These are phyloP conservation scores for Brachystomella parvula DNA, from an alignment of 1,140 invertebrate species.

Conservation along the genomic window DNA sequence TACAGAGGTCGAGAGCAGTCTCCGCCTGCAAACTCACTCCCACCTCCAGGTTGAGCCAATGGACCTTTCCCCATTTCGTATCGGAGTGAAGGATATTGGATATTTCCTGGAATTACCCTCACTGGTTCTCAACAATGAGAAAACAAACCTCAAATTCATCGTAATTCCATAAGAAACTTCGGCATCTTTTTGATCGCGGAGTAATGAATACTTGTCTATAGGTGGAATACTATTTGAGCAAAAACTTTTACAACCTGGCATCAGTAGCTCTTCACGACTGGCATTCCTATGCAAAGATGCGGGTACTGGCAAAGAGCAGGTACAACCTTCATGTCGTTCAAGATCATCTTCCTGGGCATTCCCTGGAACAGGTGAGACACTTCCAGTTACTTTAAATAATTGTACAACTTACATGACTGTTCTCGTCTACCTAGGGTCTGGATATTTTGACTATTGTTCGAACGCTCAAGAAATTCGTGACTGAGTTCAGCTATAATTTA, in stretches of 20 bases:
- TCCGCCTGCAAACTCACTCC: conserved; percentile 79
- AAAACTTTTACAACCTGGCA: conserved; percentile 94
- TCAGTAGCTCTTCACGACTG: conserved; percentile 95
- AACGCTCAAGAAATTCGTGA: conserved; percentile 92
- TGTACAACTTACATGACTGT: not conserved
- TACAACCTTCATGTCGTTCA: conserved; percentile 73
- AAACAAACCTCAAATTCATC: conserved; percentile 39
- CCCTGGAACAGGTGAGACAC: conserved; percentile 69
- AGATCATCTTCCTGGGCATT: conserved; percentile 90
- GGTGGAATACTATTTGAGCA: conserved; percentile 79
- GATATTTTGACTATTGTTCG: conserved; percentile 97
- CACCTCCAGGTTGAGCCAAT: conserved; percentile 62
- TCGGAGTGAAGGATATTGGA: conserved; percentile 48
- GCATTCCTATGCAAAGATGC: conserved; percentile 95
- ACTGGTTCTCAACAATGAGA: conserved; percentile 44
- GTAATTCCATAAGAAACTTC: conserved; percentile 19
- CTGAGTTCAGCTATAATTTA: conserved; percentile 89
- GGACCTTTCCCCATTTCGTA: conserved; percentile 64
- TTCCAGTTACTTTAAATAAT: conserved; percentile 2
- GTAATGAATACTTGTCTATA: conserved; percentile 13
- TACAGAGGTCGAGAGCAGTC: conserved; percentile 78
- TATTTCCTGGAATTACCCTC: conserved; percentile 50
- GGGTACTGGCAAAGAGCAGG: conserved; percentile 78
- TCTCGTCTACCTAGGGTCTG: conserved; percentile 57
- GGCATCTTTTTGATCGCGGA: not conserved